Evolutionary conservation across 2,113 vertebrate genomes (phyloP).

Genomic region (Chitala chitala): DNA sequence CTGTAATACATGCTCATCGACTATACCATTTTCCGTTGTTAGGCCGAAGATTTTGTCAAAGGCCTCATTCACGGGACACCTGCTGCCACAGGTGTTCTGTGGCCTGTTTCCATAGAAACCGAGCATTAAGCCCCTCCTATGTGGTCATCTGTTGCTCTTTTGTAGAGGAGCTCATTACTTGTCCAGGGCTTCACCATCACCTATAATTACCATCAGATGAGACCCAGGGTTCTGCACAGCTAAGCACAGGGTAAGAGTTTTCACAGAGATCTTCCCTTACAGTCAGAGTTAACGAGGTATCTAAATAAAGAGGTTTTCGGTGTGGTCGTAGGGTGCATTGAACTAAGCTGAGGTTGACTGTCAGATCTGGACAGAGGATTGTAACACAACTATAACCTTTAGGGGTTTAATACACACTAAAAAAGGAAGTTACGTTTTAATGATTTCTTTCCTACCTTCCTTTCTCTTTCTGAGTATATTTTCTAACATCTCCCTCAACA

Average conservation of each 20-base stretch:
- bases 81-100: slow-evolving; percentile 68
- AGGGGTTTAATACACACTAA: background rate
- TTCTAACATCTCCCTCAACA: background rate
- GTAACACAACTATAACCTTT: background rate
- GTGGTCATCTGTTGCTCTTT: too few species aligned
- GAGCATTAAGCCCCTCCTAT: too few species aligned
- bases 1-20: too few species aligned
- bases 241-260: too few species aligned
- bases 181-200: too few species aligned
- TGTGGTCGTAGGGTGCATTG: background rate
- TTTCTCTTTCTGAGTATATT: background rate
- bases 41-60: too few species aligned
- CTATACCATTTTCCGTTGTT: too few species aligned
- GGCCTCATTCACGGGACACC: slow-evolving; percentile 53
- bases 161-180: too few species aligned
- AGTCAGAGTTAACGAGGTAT: background rate
- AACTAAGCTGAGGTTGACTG: background rate
- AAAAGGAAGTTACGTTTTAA: background rate
- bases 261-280: background rate
- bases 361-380: background rate
- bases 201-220: too few species aligned
- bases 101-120: too few species aligned
- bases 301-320: background rate
- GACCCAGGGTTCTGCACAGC: too few species aligned
- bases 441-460: background rate